Base-by-base conservation (phyloP, 2,888 invertebrate species). In the Steinernema hermaphroditum region DNA sequence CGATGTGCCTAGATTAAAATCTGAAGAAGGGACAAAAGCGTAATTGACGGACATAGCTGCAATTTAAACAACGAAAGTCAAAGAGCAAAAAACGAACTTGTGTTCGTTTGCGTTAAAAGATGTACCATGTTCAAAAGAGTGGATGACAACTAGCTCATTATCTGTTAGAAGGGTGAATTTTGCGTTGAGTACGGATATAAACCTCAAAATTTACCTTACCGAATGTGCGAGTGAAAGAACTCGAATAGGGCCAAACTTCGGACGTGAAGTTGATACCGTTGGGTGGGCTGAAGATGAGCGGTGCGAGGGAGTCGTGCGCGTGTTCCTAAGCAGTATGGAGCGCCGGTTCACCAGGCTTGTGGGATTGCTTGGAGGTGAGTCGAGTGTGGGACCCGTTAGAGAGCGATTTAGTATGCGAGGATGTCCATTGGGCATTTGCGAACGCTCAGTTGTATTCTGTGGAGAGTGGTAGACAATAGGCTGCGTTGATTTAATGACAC, bases 211-310 rank as follows among this genome's bases (percentile, higher is more conserved):
- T n/a, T n/a, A 54, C 2, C 62, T 62, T 32, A 62, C 62, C 29
- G 62, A 62, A 62, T 62, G 62, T 12, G 62, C 62, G 29, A 62
- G 29, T 2, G 62, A 62, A 8, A 62, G 62, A 4, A 62, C 62
- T 8, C 62, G 62, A 32, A 62, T 62, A 2, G 62, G 62, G 12
- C 27, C 62, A 16, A 27, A 29, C 14, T 62, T 62, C 1, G 62
- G 27, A 16, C 62, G 32, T 16, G 62, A 27, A 8, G 29, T 14
- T 2, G 62, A 9, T 12, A 34, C 29, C 62, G 34, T 27, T 8
- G 62, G 62, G 16, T 62, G 62, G 34, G 62, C 62, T 16, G 62
- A 62, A 2, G 32, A 16, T 1, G 62, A 62, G 9, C 62, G 62
- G 1, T 27, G 27, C 1, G 32, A 32, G 32, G 32, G 16, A 1